These are phyloP conservation scores for Aphaenogaster rudis DNA, from an alignment of 1,140 invertebrate species.

Conservation along the genomic window DNA sequence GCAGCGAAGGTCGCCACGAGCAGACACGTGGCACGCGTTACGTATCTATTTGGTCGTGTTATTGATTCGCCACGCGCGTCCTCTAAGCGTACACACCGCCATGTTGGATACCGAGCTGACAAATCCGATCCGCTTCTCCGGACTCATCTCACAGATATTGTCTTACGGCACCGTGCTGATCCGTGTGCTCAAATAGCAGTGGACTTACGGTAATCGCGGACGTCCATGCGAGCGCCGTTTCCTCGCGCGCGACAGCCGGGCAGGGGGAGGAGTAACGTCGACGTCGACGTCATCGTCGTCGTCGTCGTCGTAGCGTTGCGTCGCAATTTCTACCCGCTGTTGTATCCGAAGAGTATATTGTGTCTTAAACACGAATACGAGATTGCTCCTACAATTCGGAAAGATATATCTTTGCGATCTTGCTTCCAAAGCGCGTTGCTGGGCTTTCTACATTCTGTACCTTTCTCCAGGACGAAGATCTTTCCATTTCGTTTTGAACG, in stretches of 20 bases:
- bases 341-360: not conserved
- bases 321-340: not conserved
- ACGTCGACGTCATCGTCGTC: too few species aligned
- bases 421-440: not conserved
- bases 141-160: conserved; percentile 73
- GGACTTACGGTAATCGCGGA: conserved; percentile 68
- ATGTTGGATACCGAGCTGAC: conserved; percentile 75
- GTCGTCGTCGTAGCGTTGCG: not conserved
- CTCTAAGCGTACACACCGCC: conserved; percentile 60
- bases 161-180: conserved; percentile 72
- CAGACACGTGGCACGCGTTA: conserved; percentile 77
- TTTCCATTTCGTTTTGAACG: not conserved
- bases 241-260: not conserved
- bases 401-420: too few species aligned
- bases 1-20: conserved; percentile 66
- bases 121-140: conserved; percentile 70
- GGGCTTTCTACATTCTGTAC: not conserved
- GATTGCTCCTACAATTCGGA: not conserved
- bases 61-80: conserved; percentile 76
- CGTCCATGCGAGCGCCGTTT: not conserved
- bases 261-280: not conserved
- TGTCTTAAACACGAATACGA: not conserved
- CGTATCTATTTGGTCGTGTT: conserved; percentile 72
- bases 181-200: conserved; percentile 77
- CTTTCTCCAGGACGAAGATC: not conserved